Percentiles rank a stretch among this genome's conserved stretches.
These are phyloP conservation scores for Anhinga anhinga DNA, from an alignment of 2,113 vertebrate species.

Conservation along the genomic window DNA sequence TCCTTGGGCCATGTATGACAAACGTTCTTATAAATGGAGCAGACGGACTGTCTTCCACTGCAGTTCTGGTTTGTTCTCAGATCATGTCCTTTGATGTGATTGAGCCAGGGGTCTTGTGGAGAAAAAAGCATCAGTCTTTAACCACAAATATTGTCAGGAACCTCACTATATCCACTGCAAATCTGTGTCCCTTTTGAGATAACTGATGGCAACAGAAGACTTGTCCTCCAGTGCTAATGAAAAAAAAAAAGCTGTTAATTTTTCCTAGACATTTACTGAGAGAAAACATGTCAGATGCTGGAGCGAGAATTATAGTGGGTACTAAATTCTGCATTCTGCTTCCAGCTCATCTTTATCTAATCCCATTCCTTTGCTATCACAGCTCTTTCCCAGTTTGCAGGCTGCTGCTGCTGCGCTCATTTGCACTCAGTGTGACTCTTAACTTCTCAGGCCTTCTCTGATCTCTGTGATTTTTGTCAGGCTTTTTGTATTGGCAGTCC, in stretches of 20 bases:
- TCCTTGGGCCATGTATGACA: fast-evolving
- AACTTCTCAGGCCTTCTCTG: background rate
- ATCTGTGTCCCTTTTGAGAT: background rate
- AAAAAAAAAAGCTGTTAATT: background rate
- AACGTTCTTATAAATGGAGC: background rate
- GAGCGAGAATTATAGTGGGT: background rate
- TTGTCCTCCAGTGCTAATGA: background rate
- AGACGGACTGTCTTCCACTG: background rate
- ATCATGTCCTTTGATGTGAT: background rate
- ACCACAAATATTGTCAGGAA: background rate
- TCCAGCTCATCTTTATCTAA: background rate
- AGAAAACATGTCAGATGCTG: background rate
- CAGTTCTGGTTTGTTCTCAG: background rate
- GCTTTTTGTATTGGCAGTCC: background rate
- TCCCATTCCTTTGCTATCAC: background rate
- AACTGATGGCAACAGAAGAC: background rate
- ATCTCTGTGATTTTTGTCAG: background rate
- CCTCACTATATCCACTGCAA: background rate
- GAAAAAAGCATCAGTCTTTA: background rate
- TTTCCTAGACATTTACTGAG: background rate
- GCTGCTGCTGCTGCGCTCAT: fast-evolving
- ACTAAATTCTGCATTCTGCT: background rate
- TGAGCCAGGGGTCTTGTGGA: background rate
- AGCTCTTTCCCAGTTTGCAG: background rate
- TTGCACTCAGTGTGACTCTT: background rate